Evolutionary conservation across 2,888 invertebrate species (phyloP).

Genomic region (Synanthedon andrenaeformis): DNA sequence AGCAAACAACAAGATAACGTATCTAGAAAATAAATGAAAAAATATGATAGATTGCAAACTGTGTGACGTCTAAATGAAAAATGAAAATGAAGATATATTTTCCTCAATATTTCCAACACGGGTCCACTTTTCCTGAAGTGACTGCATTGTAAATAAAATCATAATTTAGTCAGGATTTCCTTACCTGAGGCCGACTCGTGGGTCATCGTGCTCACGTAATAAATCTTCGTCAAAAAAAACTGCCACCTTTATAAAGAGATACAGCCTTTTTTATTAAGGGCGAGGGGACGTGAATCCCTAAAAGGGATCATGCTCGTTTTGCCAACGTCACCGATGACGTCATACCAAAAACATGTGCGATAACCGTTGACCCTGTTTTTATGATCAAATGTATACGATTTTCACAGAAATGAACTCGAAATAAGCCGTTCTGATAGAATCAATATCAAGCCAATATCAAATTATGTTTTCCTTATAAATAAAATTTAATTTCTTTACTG

Average conservation of each 20-base stretch:
- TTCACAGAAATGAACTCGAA: neutral
- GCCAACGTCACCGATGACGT: slow-evolving; percentile 2
- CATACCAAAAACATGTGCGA: slow-evolving; percentile 1
- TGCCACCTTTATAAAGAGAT: slow-evolving; percentile 39
- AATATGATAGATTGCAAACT: neutral
- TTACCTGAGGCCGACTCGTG: slow-evolving; percentile 9
- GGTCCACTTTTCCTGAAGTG: slow-evolving; percentile 1
- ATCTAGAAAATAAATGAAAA: neutral
- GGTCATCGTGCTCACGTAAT: slow-evolving; percentile 22
- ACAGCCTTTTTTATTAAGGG: slow-evolving; percentile 23
- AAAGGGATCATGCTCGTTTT: slow-evolving; percentile 1
- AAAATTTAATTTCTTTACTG: too few relatives aligned
- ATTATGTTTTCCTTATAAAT: too few relatives aligned
- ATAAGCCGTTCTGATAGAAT: too few relatives aligned
- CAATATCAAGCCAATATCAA: too few relatives aligned
- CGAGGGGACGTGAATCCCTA: neutral
- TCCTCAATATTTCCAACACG: neutral
- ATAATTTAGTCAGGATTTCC: neutral
- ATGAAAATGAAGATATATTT: neutral
- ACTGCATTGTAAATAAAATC: neutral
- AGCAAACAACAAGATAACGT: neutral
- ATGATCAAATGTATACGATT: neutral
- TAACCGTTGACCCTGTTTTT: slow-evolving; percentile 1
- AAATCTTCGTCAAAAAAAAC: slow-evolving; percentile 38
- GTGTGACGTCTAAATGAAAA: too few relatives aligned